Evolutionary conservation across 23 tunicate genomes (phyloP), one percentile per base, ranked within the genome.

Genomic region (Trididemnum miniatum): DNA sequence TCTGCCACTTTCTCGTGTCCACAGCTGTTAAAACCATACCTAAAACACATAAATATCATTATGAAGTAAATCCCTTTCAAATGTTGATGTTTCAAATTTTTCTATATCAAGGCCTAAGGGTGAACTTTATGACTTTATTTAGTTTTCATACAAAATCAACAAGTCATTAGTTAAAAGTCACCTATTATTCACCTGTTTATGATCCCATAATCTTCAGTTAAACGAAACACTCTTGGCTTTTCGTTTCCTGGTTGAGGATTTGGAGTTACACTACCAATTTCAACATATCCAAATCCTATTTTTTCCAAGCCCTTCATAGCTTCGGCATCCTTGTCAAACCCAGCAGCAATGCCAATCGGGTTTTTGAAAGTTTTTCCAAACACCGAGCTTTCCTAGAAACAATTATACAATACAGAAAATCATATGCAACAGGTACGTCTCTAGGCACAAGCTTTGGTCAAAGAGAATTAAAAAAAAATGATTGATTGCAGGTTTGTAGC

Each of bases 21-120:
- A 80, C 88, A 84, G 73, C 98, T 93, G 66, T 93, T 93, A 93
- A 93, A 93, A 20, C 98, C 98, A 87, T 93, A 93, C 39, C 95
- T 81, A 31, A 28, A 62, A 62, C 9, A 44, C n/a, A n/a, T n/a
- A n/a, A n/a, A n/a, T n/a, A n/a, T n/a, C n/a, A n/a, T n/a, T n/a
- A n/a, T n/a, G n/a, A n/a, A n/a, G n/a, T n/a, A n/a, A n/a, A n/a
- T n/a, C n/a, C n/a, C n/a, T n/a, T n/a, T n/a, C n/a, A n/a, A n/a
- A n/a, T n/a, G n/a, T n/a, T n/a, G n/a, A n/a, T n/a, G n/a, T n/a
- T n/a, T n/a, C n/a, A n/a, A n/a, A n/a, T n/a, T n/a, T n/a, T n/a
- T n/a, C n/a, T n/a, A n/a, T n/a, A n/a, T n/a, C n/a, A n/a, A n/a
- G n/a, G n/a, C n/a, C n/a, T n/a, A n/a, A n/a, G n/a, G n/a, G n/a